Percentiles rank a stretch among this genome's conserved stretches.
Conservation (phyloP, 2,888 invertebrate species). For the Drosophila acutilabella region DNA sequence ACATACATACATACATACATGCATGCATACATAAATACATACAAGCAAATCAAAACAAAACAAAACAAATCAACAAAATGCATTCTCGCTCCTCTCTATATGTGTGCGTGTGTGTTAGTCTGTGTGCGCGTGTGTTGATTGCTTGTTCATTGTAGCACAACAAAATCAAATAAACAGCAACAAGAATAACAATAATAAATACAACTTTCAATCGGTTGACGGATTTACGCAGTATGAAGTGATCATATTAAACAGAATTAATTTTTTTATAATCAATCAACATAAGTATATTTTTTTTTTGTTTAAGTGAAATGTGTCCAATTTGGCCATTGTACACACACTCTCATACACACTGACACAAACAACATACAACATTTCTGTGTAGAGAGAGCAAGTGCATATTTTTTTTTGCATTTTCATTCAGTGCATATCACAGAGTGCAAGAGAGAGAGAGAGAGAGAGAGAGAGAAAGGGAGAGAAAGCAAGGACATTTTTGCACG, state of each 20-base stretch:
- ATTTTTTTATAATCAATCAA: too few species aligned
- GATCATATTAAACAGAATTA: slow-evolving; percentile 1
- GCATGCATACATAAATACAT: slow-evolving; percentile 10
- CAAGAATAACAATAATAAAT: background rate
- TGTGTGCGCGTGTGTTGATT: slow-evolving; percentile 15
- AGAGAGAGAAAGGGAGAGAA: slow-evolving; percentile 3
- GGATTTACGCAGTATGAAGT: slow-evolving; percentile 11
- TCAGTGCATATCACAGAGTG: slow-evolving; percentile 15
- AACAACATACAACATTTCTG: background rate
- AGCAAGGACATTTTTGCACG: slow-evolving; percentile 12
- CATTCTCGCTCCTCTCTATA: slow-evolving; percentile 23
- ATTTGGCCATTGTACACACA: background rate
- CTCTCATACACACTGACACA: background rate
- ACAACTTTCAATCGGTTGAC: slow-evolving; percentile 1
- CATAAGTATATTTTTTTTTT: background rate
- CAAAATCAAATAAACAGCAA: slow-evolving; percentile 4
- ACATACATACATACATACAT: slow-evolving; percentile 1
- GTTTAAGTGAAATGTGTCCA: background rate
- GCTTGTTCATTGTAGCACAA: too few species aligned
- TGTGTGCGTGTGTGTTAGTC: background rate
- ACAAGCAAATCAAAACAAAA: slow-evolving; percentile 14
- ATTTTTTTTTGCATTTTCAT: slow-evolving; percentile 4
- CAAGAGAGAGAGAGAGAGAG: background rate
- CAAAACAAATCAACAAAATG: slow-evolving; percentile 11
- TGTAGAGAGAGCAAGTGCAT: slow-evolving; percentile 13